Conservation (phyloP, 1,140 invertebrate species). For the Uloborus diversus region DNA sequence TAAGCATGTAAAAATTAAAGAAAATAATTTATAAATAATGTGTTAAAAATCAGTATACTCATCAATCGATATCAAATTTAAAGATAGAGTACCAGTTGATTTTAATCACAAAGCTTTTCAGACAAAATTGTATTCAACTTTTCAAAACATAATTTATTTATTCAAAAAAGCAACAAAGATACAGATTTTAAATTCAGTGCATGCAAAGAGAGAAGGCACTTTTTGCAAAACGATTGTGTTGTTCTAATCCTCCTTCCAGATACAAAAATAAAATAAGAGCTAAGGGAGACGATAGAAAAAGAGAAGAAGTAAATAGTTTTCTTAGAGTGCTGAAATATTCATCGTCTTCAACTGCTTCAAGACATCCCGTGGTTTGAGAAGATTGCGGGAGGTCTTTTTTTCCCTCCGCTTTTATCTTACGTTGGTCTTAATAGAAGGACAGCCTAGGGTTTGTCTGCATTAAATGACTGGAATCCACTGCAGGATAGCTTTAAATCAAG, state of each 20-base stretch:
- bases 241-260: conserved; percentile 37
- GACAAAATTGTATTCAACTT: no score
- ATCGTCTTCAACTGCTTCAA: conserved; percentile 47
- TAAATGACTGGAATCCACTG: conserved; percentile 41
- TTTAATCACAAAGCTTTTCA: no score
- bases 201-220: conserved; percentile 25
- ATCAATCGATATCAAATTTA: no score
- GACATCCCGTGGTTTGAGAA: conserved; percentile 39
- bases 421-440: conserved; percentile 38
- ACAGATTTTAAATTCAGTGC: conserved; percentile 45
- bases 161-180: conserved; percentile 40
- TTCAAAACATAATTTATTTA: neutral
- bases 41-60: no score
- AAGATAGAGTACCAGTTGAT: no score
- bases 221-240: conserved; percentile 52
- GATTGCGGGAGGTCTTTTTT: conserved; percentile 22
- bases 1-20: no score
- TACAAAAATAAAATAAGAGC: conserved; percentile 47
- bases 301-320: conserved; percentile 34
- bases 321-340: conserved; percentile 52
- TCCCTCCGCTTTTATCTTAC: conserved; percentile 39
- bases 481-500: conserved; percentile 52
- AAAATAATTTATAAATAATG: no score
- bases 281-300: conserved; percentile 19
- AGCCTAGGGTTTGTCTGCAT: conserved; percentile 23